phyloP scores from a whole-genome alignment of 2,888 invertebrate species.

The Cantharis nigra region DNA sequence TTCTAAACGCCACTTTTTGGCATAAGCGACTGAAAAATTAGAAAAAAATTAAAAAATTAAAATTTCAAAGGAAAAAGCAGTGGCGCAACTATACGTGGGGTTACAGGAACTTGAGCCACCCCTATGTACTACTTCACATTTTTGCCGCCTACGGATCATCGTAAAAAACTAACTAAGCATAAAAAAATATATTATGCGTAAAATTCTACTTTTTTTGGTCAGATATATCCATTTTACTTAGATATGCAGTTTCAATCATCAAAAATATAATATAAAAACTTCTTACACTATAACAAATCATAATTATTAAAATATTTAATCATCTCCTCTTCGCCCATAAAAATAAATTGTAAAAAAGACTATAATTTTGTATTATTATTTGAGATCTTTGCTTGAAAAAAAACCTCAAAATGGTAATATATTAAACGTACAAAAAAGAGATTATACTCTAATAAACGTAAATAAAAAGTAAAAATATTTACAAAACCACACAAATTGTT shows the following conservation, averaged over 20 bases:
- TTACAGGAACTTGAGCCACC: constrained; percentile 16
- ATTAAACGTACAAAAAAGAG: constrained; percentile 21
- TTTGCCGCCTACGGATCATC: constrained; percentile 18
- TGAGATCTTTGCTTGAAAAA: constrained; percentile 26
- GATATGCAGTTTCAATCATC: constrained; percentile 44
- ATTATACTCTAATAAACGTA: constrained; percentile 11
- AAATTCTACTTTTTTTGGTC: constrained; percentile 40
- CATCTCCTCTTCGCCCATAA: neutral
- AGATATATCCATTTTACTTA: constrained; percentile 38
- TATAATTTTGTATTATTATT: constrained; percentile 7
- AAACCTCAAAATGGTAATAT: constrained; percentile 25
- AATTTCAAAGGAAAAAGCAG: neutral
- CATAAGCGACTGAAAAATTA: neutral
- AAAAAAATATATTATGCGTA: constrained; percentile 47
- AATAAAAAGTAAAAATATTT: constrained; percentile 24
- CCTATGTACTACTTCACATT: constrained; percentile 6
- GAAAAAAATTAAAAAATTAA: neutral
- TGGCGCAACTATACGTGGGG: neutral
- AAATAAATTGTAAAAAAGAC: neutral
- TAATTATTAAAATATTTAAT: neutral
- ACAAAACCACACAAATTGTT: constrained; percentile 16
- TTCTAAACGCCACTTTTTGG: neutral
- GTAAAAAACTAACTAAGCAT: constrained; percentile 47
- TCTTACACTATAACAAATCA: neutral
- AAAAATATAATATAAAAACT: constrained; percentile 23